Base-by-base conservation (phyloP, 1,140 invertebrate species). In the Drosophila santomea region DNA sequence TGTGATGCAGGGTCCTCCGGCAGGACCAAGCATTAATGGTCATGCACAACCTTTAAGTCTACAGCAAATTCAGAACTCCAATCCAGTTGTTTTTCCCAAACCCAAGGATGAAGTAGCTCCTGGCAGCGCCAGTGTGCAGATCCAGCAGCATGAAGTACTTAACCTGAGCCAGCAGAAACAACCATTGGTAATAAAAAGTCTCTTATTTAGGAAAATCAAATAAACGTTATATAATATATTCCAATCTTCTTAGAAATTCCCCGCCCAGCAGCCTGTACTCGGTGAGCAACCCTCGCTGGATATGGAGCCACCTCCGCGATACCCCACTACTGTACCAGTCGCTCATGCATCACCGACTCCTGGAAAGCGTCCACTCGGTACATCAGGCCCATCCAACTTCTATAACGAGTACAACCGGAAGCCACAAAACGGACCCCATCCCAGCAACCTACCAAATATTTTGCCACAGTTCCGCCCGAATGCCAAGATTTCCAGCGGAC, bases 391-490 rank as follows among this genome's bases (percentile, higher is more conserved):
- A 6, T 76, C 80, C 41, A 80, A 63, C n/a, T 92, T 93, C 56
- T 83, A 92, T 66, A 91, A 85, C 41, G 91, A 92, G 17, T 92
- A 74, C n/a, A 83, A 82, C 14, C 79, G 91, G n/a, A 93, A 93
- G 8, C 63, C 91, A 0, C 89, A 78, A 1, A 91, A 79, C 56
- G 28, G 93, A 11, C 91, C 93, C 64, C 91, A 93, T 20, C 92
- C 93, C 6, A 92, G 28, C 0, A 94, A 94, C 66, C 74, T 96
- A 47, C 95, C 95, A 0, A 96, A 96, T 74, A 96, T 96, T 72
- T 74, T 96, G 36, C 95, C 95, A 0, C 95, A 96, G 77, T 96
- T 96, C 60, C 92, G 95, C 52, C 95, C 95, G 0, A 96, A 96
- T 68, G 94, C 94, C 1, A 95, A 95, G 74, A 92, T 94, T 3